phyloP scores from a whole-genome alignment of 2,113 vertebrate genomes.

The Rissa tridactyla region DNA sequence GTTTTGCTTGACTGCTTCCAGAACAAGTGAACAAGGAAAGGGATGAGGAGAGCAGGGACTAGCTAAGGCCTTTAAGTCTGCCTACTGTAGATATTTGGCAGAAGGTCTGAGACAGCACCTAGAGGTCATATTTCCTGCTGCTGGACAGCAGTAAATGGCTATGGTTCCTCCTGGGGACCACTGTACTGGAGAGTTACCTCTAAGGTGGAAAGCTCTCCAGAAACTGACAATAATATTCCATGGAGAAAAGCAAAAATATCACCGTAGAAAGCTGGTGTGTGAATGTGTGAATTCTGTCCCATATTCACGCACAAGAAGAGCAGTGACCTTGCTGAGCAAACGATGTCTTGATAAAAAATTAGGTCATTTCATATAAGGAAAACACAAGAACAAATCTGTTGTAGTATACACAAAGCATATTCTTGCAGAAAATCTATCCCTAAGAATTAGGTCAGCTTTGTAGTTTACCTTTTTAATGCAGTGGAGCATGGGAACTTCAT shows the following conservation, averaged over 20 bases:
- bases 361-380: neutral
- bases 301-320: neutral
- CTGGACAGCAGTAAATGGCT: neutral
- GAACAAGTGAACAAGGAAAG: neutral
- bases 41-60: neutral
- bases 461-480: neutral
- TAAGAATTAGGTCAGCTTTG: slow-evolving; percentile 6
- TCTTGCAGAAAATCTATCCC: neutral
- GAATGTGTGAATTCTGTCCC: neutral
- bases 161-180: neutral
- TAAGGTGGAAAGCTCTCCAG: neutral
- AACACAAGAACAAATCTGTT: neutral
- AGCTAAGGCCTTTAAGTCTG: neutral
- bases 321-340: neutral
- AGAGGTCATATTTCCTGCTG: neutral
- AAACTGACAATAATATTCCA: neutral
- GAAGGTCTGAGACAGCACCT: accelerated
- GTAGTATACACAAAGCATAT: neutral
- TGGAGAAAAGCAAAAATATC: neutral
- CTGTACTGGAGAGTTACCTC: neutral
- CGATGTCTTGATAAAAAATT: neutral
- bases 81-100: neutral
- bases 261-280: neutral
- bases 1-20: neutral
- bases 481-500: neutral